These are phyloP conservation scores for Chaetogeoica ovagalla DNA, from an alignment of 2,888 invertebrate genomes.

Conservation along the genomic window DNA sequence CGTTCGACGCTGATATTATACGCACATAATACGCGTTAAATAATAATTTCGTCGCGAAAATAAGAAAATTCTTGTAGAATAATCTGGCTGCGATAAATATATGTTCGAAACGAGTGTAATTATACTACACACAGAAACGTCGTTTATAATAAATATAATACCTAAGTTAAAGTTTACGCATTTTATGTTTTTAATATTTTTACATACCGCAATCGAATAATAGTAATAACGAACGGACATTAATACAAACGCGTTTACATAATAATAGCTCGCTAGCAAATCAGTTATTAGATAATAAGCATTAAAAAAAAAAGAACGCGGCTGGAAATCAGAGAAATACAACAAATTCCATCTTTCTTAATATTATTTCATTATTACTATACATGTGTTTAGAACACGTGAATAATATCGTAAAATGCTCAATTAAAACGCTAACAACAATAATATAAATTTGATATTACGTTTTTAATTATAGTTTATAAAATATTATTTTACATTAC, in stretches of 20 bases:
- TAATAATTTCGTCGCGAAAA: not conserved
- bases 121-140: not conserved
- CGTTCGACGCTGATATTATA: too few relatives aligned
- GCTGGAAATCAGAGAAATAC: not conserved
- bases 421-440: not conserved
- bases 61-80: not conserved
- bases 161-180: not conserved
- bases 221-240: too few relatives aligned
- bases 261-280: not conserved
- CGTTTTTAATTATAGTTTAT: not conserved
- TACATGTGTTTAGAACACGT: not conserved
- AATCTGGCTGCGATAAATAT: too few relatives aligned
- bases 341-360: not conserved
- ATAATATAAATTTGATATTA: not conserved
- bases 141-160: not conserved
- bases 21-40: not conserved
- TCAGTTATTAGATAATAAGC: not conserved
- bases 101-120: not conserved
- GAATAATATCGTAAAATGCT: not conserved
- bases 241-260: not conserved
- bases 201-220: too few relatives aligned
- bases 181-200: not conserved
- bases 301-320: not conserved
- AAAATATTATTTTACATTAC: constrained; percentile 1
- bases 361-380: not conserved